Evolutionary conservation across 2,113 vertebrate genomes (phyloP).

Genomic region (Chloroceryle aenea): DNA sequence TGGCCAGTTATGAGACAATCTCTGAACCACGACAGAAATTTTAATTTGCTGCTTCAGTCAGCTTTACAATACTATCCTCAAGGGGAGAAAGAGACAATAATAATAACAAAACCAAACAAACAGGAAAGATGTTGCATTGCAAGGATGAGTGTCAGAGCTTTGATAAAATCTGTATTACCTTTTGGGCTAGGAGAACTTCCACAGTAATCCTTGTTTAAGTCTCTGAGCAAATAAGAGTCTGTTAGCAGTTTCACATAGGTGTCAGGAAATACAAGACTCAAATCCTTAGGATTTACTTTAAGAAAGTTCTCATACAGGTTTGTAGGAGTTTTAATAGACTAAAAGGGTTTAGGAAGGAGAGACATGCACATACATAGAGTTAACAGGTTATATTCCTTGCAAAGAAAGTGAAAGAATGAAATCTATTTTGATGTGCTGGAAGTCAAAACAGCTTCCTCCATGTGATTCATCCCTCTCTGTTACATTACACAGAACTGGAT

Average conservation of each 20-base stretch:
- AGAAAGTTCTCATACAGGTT: neutral
- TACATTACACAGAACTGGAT: constrained; percentile 1
- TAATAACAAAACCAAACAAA: neutral
- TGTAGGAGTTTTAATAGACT: neutral
- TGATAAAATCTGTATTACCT: neutral
- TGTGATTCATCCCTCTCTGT: constrained; percentile 21
- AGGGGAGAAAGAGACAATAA: fast-evolving
- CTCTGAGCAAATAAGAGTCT: neutral
- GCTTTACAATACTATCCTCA: neutral
- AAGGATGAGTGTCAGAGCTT: neutral
- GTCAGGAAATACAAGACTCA: neutral
- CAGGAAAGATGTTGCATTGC: neutral
- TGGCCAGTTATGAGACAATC: neutral
- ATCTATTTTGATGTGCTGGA: constrained; percentile 44
- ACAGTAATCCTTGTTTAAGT: neutral
- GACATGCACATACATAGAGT: neutral
- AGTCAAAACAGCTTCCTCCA: constrained; percentile 40
- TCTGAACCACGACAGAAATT: neutral
- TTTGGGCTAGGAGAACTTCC: neutral
- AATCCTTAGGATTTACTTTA: neutral
- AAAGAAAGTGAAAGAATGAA: constrained; percentile 1
- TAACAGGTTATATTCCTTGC: neutral
- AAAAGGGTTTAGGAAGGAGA: neutral
- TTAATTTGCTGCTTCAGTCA: neutral
- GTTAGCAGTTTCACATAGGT: neutral